These are phyloP conservation scores for Leptoclinus maculatus DNA, from an alignment of 2,797 vertebrate genomes.

Conservation along the genomic window DNA sequence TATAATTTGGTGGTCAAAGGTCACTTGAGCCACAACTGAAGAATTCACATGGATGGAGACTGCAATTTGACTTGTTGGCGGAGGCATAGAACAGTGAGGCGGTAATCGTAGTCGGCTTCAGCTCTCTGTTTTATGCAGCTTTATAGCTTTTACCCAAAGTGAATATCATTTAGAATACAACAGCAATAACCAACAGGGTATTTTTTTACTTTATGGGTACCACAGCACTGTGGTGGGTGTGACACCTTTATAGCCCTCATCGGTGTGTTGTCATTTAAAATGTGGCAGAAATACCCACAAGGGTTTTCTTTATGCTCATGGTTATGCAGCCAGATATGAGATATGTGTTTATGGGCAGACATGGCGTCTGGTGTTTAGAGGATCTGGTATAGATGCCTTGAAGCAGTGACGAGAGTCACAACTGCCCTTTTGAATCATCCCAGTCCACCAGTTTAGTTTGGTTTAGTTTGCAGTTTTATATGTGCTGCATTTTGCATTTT, in stretches of 20 bases:
- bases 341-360: not conserved
- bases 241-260: not conserved
- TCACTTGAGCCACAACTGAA: too few relatives aligned
- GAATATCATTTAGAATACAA: slow-evolving; percentile 2
- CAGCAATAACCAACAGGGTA: slow-evolving; percentile 8
- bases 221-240: not conserved
- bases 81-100: too few relatives aligned
- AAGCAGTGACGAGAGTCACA: not conserved
- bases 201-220: not conserved
- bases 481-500: slow-evolving; percentile 35
- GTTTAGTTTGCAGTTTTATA: not conserved
- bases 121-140: not conserved
- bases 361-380: not conserved
- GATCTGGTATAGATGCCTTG: not conserved
- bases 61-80: not conserved
- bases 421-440: not conserved
- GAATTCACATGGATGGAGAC: not conserved
- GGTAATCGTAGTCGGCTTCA: not conserved
- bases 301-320: not conserved
- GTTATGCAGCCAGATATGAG: not conserved
- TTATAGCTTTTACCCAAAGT: not conserved
- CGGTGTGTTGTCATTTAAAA: slow-evolving; percentile 7
- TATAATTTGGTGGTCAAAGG: too few relatives aligned
- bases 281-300: not conserved
- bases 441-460: not conserved